phyloP scores from a whole-genome alignment of 1,140 invertebrate species.

The Nymphalis io region DNA sequence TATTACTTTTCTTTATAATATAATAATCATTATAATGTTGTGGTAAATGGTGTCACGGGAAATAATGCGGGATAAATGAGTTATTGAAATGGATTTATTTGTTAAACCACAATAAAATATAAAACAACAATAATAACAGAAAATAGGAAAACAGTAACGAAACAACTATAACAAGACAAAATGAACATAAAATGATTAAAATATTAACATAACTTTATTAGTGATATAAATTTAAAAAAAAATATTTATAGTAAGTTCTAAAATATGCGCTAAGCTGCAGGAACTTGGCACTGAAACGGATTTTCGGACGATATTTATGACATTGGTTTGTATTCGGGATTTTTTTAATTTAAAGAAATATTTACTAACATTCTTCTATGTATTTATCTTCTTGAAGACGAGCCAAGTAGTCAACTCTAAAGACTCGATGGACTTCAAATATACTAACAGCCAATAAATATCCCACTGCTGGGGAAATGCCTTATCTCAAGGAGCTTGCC shows the following conservation, averaged over 20 bases:
- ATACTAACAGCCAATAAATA: no score
- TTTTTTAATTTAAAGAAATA: conserved; percentile 58
- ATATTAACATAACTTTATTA: background rate
- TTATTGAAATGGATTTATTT: no score
- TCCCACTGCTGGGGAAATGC: background rate
- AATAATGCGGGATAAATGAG: no score
- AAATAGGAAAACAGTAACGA: no score
- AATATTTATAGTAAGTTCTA: no score
- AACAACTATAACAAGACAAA: background rate
- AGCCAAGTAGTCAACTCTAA: conserved; percentile 41
- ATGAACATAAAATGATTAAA: background rate
- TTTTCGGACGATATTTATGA: conserved; percentile 40
- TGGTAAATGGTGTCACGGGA: no score
- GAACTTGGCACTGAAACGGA: conserved; percentile 42
- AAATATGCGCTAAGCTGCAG: conserved; percentile 9
- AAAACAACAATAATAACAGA: no score
- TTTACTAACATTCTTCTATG: conserved; percentile 54
- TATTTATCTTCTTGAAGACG: conserved; percentile 44
- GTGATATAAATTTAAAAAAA: no score
- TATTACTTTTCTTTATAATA: no score
- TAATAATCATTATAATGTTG: no score
- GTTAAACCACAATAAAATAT: no score
- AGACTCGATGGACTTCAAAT: conserved; percentile 2
- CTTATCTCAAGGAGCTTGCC: no score
- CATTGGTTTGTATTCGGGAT: conserved; percentile 38